phyloP scores from a whole-genome alignment of 2,888 invertebrate genomes.

The Lumbricus terrestris region DNA sequence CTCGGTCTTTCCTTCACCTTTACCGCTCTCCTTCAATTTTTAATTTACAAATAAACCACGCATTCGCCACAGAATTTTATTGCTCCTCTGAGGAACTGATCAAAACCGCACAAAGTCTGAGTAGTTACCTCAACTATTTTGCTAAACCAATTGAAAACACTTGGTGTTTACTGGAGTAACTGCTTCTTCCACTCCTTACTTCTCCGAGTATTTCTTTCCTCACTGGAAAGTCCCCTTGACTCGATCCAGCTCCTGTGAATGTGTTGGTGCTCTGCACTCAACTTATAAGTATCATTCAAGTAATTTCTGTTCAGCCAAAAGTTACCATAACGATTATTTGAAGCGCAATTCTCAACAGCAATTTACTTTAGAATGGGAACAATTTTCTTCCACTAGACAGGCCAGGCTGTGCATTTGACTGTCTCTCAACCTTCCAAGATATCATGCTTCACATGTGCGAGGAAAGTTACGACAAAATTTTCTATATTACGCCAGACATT shows the following conservation, averaged over 20 bases:
- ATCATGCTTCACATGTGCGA: too few relatives aligned
- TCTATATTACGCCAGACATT: neutral
- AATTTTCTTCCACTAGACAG: too few relatives aligned
- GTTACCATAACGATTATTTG: too few relatives aligned
- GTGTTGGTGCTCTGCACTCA: too few relatives aligned
- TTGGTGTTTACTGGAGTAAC: neutral
- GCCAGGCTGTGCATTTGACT: too few relatives aligned
- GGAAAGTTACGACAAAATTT: neutral
- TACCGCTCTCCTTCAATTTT: neutral
- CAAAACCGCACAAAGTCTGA: neutral
- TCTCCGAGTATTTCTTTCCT: neutral
- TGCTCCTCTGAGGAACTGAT: neutral
- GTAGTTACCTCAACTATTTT: neutral
- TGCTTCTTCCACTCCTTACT: neutral
- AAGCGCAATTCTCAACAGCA: neutral
- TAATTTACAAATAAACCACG: neutral
- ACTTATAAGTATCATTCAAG: too few relatives aligned
- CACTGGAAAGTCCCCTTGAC: too few relatives aligned
- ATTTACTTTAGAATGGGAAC: neutral
- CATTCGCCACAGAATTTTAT: neutral
- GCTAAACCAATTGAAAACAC: neutral
- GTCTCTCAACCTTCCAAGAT: too few relatives aligned
- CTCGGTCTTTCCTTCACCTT: neutral
- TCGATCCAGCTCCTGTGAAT: too few relatives aligned
- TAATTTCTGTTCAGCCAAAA: too few relatives aligned